phyloP scores from a whole-genome alignment of 2,888 invertebrate species.

The Hemithea aestivaria region DNA sequence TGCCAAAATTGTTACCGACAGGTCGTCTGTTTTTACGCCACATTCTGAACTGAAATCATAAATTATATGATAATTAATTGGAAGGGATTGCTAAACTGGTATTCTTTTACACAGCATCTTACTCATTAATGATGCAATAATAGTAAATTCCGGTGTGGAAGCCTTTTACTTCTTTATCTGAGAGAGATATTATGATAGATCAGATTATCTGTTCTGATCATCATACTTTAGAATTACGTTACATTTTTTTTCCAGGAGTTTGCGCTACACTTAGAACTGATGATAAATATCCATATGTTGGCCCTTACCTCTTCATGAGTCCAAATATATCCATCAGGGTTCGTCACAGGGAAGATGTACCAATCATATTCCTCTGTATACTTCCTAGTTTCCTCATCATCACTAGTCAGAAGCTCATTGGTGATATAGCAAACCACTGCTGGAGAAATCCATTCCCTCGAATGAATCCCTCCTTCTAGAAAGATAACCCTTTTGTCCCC shows the following conservation, averaged over 20 bases:
- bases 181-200: too few relatives aligned
- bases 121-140: too few relatives aligned
- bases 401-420: constrained; percentile 82
- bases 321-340: constrained; percentile 86
- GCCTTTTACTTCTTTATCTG: too few relatives aligned
- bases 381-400: constrained; percentile 65
- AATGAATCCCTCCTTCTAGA: constrained; percentile 81
- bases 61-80: constrained; percentile 14
- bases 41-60: constrained; percentile 80
- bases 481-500: constrained; percentile 47
- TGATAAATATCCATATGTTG: too few relatives aligned
- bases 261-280: too few relatives aligned
- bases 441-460: constrained; percentile 87
- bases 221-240: too few relatives aligned
- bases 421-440: constrained; percentile 83
- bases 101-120: too few relatives aligned
- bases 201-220: too few relatives aligned
- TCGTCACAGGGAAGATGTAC: constrained; percentile 86
- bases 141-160: too few relatives aligned
- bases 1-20: constrained; percentile 73
- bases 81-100: too few relatives aligned
- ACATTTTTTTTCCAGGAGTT: too few relatives aligned
- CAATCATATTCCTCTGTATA: constrained; percentile 84
- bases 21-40: constrained; percentile 82
- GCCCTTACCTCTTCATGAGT: constrained; percentile 78